Conservation (phyloP, 2,888 invertebrate genomes). For the Ariolimax columbianus region DNA sequence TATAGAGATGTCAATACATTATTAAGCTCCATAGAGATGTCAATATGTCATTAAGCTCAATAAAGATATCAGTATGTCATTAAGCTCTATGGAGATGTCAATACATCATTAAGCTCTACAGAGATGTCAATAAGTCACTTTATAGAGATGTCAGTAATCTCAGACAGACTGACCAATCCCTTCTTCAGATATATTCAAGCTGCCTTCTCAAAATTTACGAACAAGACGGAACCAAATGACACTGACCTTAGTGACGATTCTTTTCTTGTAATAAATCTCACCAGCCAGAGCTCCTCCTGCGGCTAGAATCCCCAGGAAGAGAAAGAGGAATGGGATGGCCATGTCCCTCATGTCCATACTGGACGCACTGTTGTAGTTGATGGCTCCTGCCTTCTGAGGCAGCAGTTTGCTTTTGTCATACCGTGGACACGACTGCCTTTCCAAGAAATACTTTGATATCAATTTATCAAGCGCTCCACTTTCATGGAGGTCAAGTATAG, state of each 20-base stretch:
- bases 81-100: too few species aligned
- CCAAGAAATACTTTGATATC: slow-evolving; percentile 8
- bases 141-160: too few species aligned
- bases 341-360: slow-evolving; percentile 50
- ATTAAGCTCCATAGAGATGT: too few species aligned
- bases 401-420: slow-evolving; percentile 47
- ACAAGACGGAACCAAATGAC: too few species aligned
- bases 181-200: too few species aligned
- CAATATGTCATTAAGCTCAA: too few species aligned
- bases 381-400: slow-evolving; percentile 28
- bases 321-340: slow-evolving; percentile 50
- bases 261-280: slow-evolving; percentile 43
- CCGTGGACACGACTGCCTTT: slow-evolving; percentile 24
- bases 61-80: too few species aligned
- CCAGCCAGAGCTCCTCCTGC: slow-evolving; percentile 43
- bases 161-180: too few species aligned
- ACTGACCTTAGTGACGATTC: slow-evolving; percentile 19
- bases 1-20: too few species aligned
- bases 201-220: too few species aligned
- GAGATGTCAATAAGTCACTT: too few species aligned
- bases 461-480: slow-evolving; percentile 11
- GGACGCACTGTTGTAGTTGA: slow-evolving; percentile 3
- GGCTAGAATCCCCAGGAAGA: slow-evolving; percentile 43
- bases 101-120: too few species aligned
- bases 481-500: slow-evolving; percentile 26